Evolutionary conservation across 1,140 invertebrate genomes (phyloP), one percentile per base, ranked within the genome.

Genomic region (Zaprionus gabonicus): DNA sequence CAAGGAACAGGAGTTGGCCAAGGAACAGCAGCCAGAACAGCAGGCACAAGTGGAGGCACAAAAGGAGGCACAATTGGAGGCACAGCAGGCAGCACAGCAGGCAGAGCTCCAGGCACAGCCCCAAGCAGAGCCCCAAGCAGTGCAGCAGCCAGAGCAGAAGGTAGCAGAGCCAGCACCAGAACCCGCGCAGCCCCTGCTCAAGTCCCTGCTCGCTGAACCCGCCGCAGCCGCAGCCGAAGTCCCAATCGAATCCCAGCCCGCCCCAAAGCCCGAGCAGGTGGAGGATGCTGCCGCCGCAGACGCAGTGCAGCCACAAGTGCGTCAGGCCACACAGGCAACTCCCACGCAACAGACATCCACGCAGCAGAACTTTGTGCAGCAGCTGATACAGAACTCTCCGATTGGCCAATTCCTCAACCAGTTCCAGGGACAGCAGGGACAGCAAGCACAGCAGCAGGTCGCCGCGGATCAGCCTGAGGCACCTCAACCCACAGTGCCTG

Each of bases 301-400:
- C 41, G 67, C 59, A 4, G 81, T 73, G 1, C 71, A 77, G 60
- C 85, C 85, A 0, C 67, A 82, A 27, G 34, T 91, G 10, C 91
- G 91, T 31, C 91, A 92, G 38, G 91, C 73, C 25, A 92, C 91
- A 2, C 91, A 92, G 41, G 91, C 91, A 49, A 92, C 91, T 15
- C 87, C 91, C 67, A 88, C 87, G 0, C 91, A 90, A 46, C 91
- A 90, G 51, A 76, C 74, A 15, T 77, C 81, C 3, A 92, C 91
- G 0, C 91, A 92, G 55, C 84, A 82, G 28, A 92, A 92, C 73
- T 92, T 92, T 63, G 84, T 92, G 9, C 91, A 92, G 72, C 91
- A 92, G 5, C 58, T 92, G 10, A 92, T 92, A 58, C 91, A 92
- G 65, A 92, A 91, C 20, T 92, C 91, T 0, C 91, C 91, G 1